A percentile compares a stretch with the other conserved stretches of the same genome.
Evolutionary conservation across 2,888 invertebrate genomes (phyloP).

Genomic region (Drosophila fulvimacula): DNA sequence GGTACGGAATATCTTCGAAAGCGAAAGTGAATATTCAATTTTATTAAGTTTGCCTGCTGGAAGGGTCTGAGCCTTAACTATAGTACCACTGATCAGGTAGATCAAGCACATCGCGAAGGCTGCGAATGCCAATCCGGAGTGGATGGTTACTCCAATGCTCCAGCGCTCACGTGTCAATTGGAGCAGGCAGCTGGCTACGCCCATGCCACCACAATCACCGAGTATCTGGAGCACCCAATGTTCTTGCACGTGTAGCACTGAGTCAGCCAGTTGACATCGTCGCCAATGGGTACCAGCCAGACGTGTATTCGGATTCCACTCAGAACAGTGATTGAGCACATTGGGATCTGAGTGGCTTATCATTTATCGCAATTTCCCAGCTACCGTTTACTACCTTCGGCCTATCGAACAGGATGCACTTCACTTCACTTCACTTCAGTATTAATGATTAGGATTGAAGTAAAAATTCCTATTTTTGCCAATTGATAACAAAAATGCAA

Average conservation of each 20-base stretch:
- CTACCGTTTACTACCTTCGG: background rate
- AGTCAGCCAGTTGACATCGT: too few relatives aligned
- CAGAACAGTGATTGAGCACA: too few relatives aligned
- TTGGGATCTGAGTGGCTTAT: too few relatives aligned
- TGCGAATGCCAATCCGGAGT: conserved; percentile 67
- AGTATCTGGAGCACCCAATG: conserved; percentile 63
- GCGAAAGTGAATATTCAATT: too few relatives aligned
- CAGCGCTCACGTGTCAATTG: conserved; percentile 69
- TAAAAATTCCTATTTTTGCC: conserved; percentile 1
- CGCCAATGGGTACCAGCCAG: too few relatives aligned
- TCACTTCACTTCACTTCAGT: too few relatives aligned
- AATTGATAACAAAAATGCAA: background rate
- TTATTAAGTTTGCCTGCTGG: too few relatives aligned
- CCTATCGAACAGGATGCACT: background rate
- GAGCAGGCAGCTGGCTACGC: conserved; percentile 71
- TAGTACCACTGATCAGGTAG: conserved; percentile 62
- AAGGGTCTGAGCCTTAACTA: too few relatives aligned
- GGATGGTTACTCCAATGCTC: conserved; percentile 50
- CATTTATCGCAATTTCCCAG: too few relatives aligned
- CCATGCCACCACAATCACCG: conserved; percentile 55
- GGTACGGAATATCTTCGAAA: too few relatives aligned
- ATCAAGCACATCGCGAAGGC: conserved; percentile 77
- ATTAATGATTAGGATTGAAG: background rate
- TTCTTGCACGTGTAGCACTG: too few relatives aligned
- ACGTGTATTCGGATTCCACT: too few relatives aligned